Evolutionary conservation across 2,113 vertebrate species (phyloP), one percentile per base, ranked within the genome.

Genomic region (Cairina moschata): DNA sequence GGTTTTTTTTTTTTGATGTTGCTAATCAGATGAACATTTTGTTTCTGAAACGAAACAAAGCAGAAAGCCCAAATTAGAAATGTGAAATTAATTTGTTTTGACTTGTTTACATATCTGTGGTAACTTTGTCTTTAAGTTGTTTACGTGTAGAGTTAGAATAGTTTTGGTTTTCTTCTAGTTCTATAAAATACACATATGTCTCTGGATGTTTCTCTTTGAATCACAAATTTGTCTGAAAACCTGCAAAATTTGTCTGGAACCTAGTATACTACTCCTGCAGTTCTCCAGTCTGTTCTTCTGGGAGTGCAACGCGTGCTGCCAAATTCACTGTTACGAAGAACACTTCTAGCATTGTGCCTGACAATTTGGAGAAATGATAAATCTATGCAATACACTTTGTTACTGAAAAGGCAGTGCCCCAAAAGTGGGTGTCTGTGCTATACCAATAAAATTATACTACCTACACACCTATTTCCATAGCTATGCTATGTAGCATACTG

Each of bases 311-410:
- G 75, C 42, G 8, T 42, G 60, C 96, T 96, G 92, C 91, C 83
- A 87, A 86, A 65, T 54, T 85, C 38, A 31, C 82, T 94, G 48
- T 96, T 52, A 65, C 4, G 69, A 79, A 60, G 58, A 94, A 83
- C 34, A 81, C 68, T 82, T 82, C 34, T 31, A 62, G 87, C 83
- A 6, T 84, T 20, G 82, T 96, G 95, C 96, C 93, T 94, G 77
- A 78, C 69, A 17, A 25, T 71, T 14, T 50, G 72, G 69, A 93
- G 88, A 82, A 91, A 54, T 22, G 11, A 81, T 54, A 65, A 74
- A 86, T 75, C 94, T 95, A 68, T 97, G 95, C 96, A 94, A 95
- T 76, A 5, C 44, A 10, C 31, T 65, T 87, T 80, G 63, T 84
- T 86, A 93, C 54, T 84, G 76, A 42, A 85, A 84, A 42, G 75